Evolutionary conservation across 2,113 vertebrate genomes (phyloP).

Genomic region (Barbus barbus): DNA sequence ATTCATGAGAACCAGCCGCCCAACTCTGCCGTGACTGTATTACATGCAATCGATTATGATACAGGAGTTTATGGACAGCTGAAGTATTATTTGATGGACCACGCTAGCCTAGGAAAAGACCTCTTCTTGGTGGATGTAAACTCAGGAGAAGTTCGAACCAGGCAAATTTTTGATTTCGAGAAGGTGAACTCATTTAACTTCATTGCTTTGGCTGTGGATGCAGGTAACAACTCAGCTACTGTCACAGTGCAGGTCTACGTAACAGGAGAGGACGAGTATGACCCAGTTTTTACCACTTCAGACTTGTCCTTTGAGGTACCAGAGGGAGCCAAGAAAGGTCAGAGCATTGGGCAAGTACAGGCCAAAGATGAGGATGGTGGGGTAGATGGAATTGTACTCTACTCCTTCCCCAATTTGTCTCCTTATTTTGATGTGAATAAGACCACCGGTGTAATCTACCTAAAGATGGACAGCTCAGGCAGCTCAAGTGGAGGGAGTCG

Average conservation of each 20-base stretch:
- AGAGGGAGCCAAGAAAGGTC: conserved; percentile 86
- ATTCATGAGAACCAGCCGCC: conserved; percentile 90
- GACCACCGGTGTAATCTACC: conserved; percentile 86
- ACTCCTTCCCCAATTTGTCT: conserved; percentile 81
- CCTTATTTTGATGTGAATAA: conserved; percentile 93
- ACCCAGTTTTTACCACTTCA: conserved; percentile 86
- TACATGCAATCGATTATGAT: conserved; percentile 87
- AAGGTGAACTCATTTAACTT: conserved; percentile 86
- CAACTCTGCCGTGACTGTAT: conserved; percentile 85
- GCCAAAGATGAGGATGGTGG: conserved; percentile 93
- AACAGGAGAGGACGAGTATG: conserved; percentile 93
- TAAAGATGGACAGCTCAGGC: conserved; percentile 84
- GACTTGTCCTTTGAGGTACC: conserved; percentile 90
- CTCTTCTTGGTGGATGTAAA: conserved; percentile 82
- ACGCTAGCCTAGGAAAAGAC: conserved; percentile 66
- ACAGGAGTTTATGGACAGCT: conserved; percentile 85
- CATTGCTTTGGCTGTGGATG: conserved; percentile 83
- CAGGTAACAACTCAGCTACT: conserved; percentile 90
- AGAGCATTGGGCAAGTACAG: conserved; percentile 87
- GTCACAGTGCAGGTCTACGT: conserved; percentile 91
- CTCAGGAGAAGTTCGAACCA: conserved; percentile 85
- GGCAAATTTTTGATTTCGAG: conserved; percentile 88
- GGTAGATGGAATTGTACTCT: conserved; percentile 89
- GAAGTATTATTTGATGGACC: conserved; percentile 77
- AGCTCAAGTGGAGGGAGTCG: conserved; percentile 73